A percentile compares a stretch with the other conserved stretches of the same genome.
Conservation (phyloP, 2,888 invertebrate genomes). For the Plebejus melissa region DNA sequence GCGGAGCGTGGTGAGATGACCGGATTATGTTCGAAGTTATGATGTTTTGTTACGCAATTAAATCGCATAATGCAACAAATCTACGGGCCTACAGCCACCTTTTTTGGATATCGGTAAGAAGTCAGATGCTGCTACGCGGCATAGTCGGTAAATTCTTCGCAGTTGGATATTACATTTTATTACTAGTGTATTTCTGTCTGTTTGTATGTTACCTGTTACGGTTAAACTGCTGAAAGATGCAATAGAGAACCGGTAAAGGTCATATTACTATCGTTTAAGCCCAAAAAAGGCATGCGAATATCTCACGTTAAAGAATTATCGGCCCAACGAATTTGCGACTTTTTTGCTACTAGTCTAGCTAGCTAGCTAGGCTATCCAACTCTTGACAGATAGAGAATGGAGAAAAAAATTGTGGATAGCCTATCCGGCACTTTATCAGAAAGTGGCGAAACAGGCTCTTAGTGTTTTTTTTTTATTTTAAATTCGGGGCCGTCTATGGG, state of each 20-base stretch:
- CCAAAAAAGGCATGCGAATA: too few relatives aligned
- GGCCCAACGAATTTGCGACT: too few relatives aligned
- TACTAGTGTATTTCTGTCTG: not conserved
- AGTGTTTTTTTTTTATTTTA: too few relatives aligned
- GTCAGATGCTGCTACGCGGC: not conserved
- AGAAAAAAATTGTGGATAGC: too few relatives aligned
- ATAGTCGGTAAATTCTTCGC: not conserved
- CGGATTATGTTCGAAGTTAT: constrained; percentile 21
- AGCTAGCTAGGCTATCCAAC: too few relatives aligned
- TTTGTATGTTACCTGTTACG: not conserved
- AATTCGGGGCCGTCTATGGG: too few relatives aligned
- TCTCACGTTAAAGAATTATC: too few relatives aligned
- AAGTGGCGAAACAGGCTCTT: too few relatives aligned
- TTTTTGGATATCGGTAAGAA: not conserved
- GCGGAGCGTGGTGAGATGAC: constrained; percentile 52
- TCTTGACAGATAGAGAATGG: too few relatives aligned
- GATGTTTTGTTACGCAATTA: not conserved
- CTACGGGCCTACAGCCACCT: not conserved
- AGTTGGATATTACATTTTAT: not conserved
- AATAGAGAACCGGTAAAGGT: not conserved
- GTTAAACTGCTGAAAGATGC: not conserved
- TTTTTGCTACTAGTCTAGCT: too few relatives aligned
- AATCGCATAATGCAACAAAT: not conserved
- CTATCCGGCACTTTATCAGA: too few relatives aligned
- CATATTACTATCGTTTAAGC: too few relatives aligned